A percentile compares a stretch with the other conserved stretches of the same genome.
Evolutionary conservation across 1,140 invertebrate genomes (phyloP).

Genomic region (Himalopsyche phryganea): DNA sequence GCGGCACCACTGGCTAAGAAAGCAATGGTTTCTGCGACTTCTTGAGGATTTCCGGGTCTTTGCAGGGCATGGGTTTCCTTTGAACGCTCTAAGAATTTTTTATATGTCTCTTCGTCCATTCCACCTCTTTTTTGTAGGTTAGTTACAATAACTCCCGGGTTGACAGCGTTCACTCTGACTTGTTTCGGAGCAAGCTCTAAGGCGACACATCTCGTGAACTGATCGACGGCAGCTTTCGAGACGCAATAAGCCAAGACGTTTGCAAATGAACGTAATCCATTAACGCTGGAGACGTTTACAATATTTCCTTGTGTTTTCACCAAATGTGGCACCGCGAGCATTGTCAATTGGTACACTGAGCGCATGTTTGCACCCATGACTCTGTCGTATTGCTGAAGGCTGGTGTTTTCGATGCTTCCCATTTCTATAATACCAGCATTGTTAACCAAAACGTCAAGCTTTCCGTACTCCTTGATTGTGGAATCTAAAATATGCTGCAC

Average conservation of each 20-base stretch:
- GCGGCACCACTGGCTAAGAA: constrained; percentile 79
- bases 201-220: constrained; percentile 79
- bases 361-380: constrained; percentile 84
- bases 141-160: constrained; percentile 77
- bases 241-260: constrained; percentile 79
- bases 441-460: constrained; percentile 78
- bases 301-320: constrained; percentile 79
- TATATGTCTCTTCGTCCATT: constrained; percentile 66
- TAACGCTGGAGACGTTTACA: constrained; percentile 89
- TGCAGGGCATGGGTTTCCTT: constrained; percentile 80
- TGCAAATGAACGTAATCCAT: constrained; percentile 74
- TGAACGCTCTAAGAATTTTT: constrained; percentile 67
- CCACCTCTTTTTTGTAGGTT: constrained; percentile 75
- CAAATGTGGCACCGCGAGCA: constrained; percentile 79
- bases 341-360: constrained; percentile 78
- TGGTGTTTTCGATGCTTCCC: constrained; percentile 80
- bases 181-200: constrained; percentile 77
- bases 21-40: constrained; percentile 79
- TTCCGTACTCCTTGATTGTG: constrained; percentile 67
- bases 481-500: constrained; percentile 67
- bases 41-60: constrained; percentile 67
- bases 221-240: constrained; percentile 86
- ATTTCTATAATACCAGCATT: constrained; percentile 81
- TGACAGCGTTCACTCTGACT: constrained; percentile 82
- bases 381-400: constrained; percentile 77